A percentile compares a stretch with the other conserved stretches of the same genome.
Conservation (phyloP, 2,113 vertebrate genomes). For the Halcyon senegalensis region DNA sequence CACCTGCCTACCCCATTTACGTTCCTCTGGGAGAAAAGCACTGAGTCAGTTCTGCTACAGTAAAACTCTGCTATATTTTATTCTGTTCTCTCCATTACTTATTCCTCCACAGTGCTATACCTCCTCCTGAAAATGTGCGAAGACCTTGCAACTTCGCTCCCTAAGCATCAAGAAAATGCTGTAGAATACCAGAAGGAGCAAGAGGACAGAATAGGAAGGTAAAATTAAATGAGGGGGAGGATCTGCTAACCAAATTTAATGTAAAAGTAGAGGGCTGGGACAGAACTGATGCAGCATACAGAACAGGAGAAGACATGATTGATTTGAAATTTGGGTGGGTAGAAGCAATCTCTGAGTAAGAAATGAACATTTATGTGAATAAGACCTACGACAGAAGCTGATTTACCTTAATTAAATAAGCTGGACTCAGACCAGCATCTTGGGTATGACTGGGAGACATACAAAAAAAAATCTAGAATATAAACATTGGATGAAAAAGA, state of each 20-base stretch:
- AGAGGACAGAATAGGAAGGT: background rate
- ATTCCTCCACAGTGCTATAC: background rate
- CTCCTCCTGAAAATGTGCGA: background rate
- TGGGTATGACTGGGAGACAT: rapidly evolving
- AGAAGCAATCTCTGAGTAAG: background rate
- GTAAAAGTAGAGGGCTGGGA: background rate
- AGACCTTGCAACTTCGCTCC: background rate
- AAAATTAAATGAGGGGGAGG: slow-evolving; percentile 19
- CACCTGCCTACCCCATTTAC: background rate
- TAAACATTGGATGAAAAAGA: background rate
- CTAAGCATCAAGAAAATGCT: background rate
- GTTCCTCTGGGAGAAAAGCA: background rate
- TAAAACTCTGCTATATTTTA: background rate
- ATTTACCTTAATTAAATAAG: background rate
- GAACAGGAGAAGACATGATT: background rate
- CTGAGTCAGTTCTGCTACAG: background rate
- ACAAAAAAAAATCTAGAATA: background rate
- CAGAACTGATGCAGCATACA: background rate
- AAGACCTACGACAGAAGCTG: background rate
- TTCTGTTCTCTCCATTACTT: background rate
- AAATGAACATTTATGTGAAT: background rate
- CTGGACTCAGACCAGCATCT: background rate
- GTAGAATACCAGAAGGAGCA: background rate
- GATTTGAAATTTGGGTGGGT: slow-evolving; percentile 9
- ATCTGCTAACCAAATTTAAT: background rate